Conservation (phyloP, 2,113 vertebrate species). For the Sakesphorus luctuosus region DNA sequence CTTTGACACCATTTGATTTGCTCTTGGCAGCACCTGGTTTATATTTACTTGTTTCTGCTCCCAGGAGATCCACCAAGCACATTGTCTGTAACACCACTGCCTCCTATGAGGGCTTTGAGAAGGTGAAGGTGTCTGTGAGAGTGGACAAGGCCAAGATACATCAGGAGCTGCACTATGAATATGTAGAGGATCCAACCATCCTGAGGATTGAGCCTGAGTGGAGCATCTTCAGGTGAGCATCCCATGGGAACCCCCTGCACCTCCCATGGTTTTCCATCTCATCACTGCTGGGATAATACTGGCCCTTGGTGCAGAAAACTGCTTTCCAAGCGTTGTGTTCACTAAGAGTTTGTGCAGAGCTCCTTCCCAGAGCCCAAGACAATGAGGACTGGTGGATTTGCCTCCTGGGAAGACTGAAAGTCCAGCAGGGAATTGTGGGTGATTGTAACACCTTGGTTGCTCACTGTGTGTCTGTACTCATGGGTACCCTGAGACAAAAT, state of each 20-base stretch:
- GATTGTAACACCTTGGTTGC: not conserved
- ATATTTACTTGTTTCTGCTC: not conserved
- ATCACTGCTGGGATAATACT: not conserved
- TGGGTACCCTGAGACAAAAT: not conserved
- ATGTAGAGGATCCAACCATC: conserved; percentile 93
- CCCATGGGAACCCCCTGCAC: not conserved
- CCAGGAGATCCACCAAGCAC: conserved; percentile 86
- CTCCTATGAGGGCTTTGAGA: conserved; percentile 84
- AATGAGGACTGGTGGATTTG: not conserved
- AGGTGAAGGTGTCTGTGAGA: conserved; percentile 88
- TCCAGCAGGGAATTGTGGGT: not conserved
- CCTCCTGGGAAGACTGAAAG: not conserved
- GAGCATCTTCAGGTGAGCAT: conserved; percentile 92
- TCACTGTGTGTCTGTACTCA: not conserved
- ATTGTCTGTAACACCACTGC: conserved; percentile 92
- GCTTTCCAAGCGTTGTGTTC: not conserved
- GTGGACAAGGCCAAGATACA: conserved; percentile 92
- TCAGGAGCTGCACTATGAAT: conserved; percentile 91
- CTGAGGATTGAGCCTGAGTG: conserved; percentile 94
- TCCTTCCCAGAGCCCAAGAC: not conserved
- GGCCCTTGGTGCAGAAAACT: not conserved
- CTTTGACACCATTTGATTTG: not conserved
- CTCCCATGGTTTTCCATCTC: accelerated
- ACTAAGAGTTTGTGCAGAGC: not conserved
- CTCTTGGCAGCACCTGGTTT: not conserved